phyloP scores from a whole-genome alignment of 2,113 vertebrate genomes.

The Agelaius phoeniceus region DNA sequence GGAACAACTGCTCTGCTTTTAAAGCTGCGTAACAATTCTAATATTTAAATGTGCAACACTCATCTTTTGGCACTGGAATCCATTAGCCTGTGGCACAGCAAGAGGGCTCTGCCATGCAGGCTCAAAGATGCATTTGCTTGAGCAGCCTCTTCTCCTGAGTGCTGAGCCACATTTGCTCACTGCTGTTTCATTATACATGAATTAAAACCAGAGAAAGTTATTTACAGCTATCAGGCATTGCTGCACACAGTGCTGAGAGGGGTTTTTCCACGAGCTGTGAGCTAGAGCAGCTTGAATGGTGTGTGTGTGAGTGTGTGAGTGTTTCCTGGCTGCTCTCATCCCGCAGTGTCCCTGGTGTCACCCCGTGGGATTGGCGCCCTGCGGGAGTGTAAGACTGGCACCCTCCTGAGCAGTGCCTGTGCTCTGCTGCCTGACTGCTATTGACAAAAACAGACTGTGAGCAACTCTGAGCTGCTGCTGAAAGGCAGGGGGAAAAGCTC shows the following conservation, averaged over 20 bases:
- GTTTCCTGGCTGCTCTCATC: not conserved
- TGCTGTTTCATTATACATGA: constrained; percentile 15
- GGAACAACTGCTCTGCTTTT: not conserved
- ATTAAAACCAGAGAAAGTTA: not conserved
- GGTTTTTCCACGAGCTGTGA: not conserved
- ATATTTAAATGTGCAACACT: not conserved
- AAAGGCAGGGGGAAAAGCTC: not conserved
- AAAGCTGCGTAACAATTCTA: not conserved
- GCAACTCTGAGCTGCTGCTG: rapidly evolving
- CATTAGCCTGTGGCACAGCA: not conserved
- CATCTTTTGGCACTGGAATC: not conserved
- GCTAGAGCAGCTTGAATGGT: not conserved
- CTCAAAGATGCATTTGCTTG: not conserved
- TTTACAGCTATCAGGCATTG: constrained; percentile 8
- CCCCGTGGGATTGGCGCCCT: not conserved
- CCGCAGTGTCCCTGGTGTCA: not conserved
- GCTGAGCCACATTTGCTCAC: not conserved
- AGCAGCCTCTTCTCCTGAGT: not conserved
- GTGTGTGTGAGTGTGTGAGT: not conserved
- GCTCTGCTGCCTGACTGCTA: not conserved
- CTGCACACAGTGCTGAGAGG: not conserved
- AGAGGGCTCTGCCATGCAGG: not conserved
- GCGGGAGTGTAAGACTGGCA: not conserved
- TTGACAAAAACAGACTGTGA: not conserved
- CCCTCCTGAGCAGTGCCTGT: not conserved